Evolutionary conservation across 2,797 vertebrate species (phyloP), one percentile per base, ranked within the genome.

Genomic region (Halcyon badia): DNA sequence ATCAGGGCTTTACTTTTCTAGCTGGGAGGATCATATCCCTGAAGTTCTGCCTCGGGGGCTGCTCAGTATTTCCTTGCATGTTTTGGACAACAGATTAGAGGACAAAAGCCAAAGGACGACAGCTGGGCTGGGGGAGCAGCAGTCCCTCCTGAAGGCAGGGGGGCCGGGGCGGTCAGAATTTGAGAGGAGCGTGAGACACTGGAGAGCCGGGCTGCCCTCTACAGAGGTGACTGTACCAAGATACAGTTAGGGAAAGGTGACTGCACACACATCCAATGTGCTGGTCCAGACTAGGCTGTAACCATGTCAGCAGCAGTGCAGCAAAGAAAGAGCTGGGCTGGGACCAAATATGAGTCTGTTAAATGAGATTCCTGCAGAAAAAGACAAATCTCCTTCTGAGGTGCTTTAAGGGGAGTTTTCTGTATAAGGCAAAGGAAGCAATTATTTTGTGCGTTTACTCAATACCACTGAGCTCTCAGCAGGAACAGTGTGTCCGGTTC

Each of bases 391-490:
- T 68, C 68, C n/a, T 83, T 61, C 76, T 46, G 68, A 87, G 76
- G 22, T 75, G 73, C 49, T 91, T 78, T 48, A 69, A 41, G 78
- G 41, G 2, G 6, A 72, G 37, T 83, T 94, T 91, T 89, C 48
- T n/a, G 33, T 51, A 8, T 42, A 69, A 92, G 65, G 89, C 87
- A 96, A 61, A 8, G 11, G 84, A 91, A 96, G 87, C 64, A 95
- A 96, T 96, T 94, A 91, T 88, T 95, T 54, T 93, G 77, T 69
- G 64, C 44, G 10, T 84, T 91, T 88, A 56, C 49, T 82, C 4
- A 0, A 33, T 58, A 49, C 33, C 21, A 65, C 82, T 91, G 87
- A 83, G 87, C 48, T 90, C 90, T 87, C 95, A 72, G 77, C 94
- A 92, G 94, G 88, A 93, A 73, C 83, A 93, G 46, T 5, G 66